Percentiles rank a stretch among this genome's conserved stretches.
Conservation (phyloP, 2,113 vertebrate genomes). For the Platysteira castanea region DNA sequence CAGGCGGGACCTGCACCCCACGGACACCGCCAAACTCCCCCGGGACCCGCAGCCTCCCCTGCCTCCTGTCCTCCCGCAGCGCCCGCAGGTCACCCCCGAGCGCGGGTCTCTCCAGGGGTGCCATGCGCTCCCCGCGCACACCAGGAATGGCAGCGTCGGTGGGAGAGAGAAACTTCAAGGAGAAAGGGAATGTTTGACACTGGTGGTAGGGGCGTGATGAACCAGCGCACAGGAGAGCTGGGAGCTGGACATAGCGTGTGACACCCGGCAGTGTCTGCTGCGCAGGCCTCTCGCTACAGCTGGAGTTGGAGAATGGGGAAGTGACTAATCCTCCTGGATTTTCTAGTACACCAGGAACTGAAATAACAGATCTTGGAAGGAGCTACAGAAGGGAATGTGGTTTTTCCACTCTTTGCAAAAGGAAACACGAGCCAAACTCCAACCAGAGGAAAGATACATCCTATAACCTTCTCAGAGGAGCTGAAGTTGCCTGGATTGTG, state of each 20-base stretch:
- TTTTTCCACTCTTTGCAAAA: neutral
- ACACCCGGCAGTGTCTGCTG: rapidly evolving
- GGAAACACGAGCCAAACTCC: neutral
- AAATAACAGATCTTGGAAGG: neutral
- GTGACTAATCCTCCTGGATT: neutral
- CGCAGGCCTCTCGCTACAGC: neutral
- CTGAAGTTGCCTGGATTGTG: neutral
- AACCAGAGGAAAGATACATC: rapidly evolving
- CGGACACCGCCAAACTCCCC: rapidly evolving
- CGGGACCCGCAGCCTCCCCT: neutral
- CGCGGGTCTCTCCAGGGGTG: rapidly evolving
- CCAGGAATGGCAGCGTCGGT: rapidly evolving
- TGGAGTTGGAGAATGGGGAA: neutral
- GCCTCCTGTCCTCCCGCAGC: neutral
- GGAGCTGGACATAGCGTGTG: rapidly evolving
- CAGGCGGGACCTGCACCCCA: rapidly evolving
- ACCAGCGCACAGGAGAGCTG: neutral
- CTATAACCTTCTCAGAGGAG: neutral
- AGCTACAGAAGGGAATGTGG: neutral
- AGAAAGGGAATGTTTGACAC: neutral
- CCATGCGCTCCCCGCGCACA: rapidly evolving
- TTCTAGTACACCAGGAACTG: neutral
- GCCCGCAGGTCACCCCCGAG: rapidly evolving
- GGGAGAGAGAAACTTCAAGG: rapidly evolving
- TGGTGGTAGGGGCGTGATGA: neutral